Conservation (phyloP, 2,797 vertebrate genomes). For the Phrynocephalus forsythii region DNA sequence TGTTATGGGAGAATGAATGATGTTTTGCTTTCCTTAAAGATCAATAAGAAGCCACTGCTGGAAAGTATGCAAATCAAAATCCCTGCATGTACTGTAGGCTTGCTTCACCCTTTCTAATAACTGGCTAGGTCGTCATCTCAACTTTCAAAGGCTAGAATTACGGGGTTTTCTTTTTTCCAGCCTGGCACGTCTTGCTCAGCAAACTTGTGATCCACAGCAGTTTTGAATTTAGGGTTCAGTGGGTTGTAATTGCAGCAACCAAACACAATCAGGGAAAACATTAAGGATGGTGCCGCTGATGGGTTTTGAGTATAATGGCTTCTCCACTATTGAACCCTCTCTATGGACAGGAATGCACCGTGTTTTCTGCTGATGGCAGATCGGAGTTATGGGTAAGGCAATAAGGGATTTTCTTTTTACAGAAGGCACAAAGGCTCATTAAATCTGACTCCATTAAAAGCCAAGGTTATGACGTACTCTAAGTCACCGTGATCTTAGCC, state of each 20-base stretch:
- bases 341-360: conserved; percentile 55
- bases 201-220: conserved; percentile 47
- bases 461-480: conserved; percentile 77
- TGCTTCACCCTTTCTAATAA: too few species aligned
- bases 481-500: conserved; percentile 74
- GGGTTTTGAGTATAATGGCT: conserved; percentile 68
- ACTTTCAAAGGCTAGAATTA: conserved; percentile 44
- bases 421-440: conserved; percentile 75
- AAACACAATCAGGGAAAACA: conserved; percentile 53
- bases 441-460: conserved; percentile 78
- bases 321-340: conserved; percentile 65
- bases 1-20: neutral
- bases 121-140: neutral
- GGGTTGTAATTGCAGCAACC: conserved; percentile 64
- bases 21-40: neutral
- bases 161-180: conserved; percentile 36
- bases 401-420: conserved; percentile 77
- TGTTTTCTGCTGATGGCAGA: conserved; percentile 53
- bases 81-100: neutral
- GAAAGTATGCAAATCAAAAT: neutral
- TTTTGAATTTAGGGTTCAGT: conserved; percentile 50
- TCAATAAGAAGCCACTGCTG: neutral
- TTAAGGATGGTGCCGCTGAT: conserved; percentile 70
- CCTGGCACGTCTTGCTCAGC: conserved; percentile 38
- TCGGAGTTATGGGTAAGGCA: conserved; percentile 68